Base-by-base conservation (phyloP, 2,888 invertebrate genomes). In the Euzophera pinguis region DNA sequence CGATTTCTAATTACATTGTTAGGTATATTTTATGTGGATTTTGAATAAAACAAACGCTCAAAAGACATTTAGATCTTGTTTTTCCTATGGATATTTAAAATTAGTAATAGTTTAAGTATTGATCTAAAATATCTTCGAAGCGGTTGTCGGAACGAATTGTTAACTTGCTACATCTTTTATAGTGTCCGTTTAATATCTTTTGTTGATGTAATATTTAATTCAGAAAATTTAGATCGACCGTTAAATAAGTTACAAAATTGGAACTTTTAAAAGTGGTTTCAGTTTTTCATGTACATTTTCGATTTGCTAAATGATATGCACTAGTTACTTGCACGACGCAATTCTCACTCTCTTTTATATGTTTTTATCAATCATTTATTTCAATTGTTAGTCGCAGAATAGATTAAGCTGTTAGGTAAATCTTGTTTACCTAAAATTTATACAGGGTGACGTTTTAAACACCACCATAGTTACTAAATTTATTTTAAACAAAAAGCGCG, bases 241-340 rank as follows among this genome's bases (percentile, higher is more conserved):
- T 73, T 60, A 73, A 73, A 70, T 73, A 69, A 71, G 58, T 71
- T 75, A 59, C 63, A 57, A 71, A 73, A 73, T 62, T 64, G 65
- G n/a, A n/a, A 68, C 62, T 69, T 58, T 66, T 63, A 65, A 64
- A 66, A 67, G 65, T 63, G 54, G 56, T 61, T 71, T 67, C 64
- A 67, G 72, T 70, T 71, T 64, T 75, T 71, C 75, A 78, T 73
- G 69, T 68, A 69, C 64, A 68, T 5, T 22, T 22, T 62, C 58
- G 66, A 68, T 72, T 78, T 71, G 60, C 62, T 62, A 71, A 78
- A 75, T 67, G 76, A 73, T 69, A 80, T 78, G 82, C 78, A 78
- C 81, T 77, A 82, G 58, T 83, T 78, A 76, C 68, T 75, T 63
- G 67, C 22, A 67, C 69, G 73, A 72, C 74, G 71, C 78, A 81